Percentiles rank a stretch among this genome's conserved stretches.
Evolutionary conservation across 2,113 vertebrate species (phyloP).

Genomic region (Lucifuga dentata): DNA sequence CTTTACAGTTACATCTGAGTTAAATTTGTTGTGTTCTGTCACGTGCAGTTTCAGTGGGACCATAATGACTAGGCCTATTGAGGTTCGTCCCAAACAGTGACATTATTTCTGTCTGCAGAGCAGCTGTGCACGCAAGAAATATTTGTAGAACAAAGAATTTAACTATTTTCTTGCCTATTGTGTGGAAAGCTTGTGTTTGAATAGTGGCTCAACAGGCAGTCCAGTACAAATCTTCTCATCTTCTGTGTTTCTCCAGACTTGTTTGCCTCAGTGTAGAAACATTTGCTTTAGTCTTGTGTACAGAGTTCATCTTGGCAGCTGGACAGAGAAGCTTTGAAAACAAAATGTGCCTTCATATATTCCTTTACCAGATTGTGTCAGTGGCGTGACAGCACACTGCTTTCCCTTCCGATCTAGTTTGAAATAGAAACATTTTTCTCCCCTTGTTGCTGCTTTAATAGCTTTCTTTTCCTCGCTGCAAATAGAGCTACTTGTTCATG

Average conservation of each 20-base stretch:
- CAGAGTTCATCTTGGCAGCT: constrained; percentile 41
- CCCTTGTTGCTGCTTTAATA: constrained; percentile 42
- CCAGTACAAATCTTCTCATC: constrained; percentile 16
- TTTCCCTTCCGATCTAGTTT: constrained; percentile 40
- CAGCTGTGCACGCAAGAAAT: constrained; percentile 37
- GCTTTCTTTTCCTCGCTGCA: constrained; percentile 49
- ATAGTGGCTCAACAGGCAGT: constrained; percentile 13
- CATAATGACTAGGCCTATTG: constrained; percentile 16
- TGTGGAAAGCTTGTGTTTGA: constrained; percentile 3
- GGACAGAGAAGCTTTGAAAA: constrained; percentile 51
- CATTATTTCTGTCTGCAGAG: constrained; percentile 17
- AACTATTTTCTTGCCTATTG: constrained; percentile 48
- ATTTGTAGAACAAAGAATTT: constrained; percentile 48
- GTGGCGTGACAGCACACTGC: constrained; percentile 33
- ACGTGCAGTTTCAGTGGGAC: no score
- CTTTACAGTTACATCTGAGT: no score
- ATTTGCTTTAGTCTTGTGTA: constrained; percentile 47
- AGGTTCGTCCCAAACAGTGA: constrained; percentile 49
- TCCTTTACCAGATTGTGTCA: constrained; percentile 52
- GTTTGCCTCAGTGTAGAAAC: constrained; percentile 11
- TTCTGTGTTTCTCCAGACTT: constrained; percentile 16
- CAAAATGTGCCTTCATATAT: constrained; percentile 38
- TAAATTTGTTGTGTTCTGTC: no score
- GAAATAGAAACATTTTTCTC: constrained; percentile 55
- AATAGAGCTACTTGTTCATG: constrained; percentile 58